Conservation (phyloP, 2,113 vertebrate species). For the Rafetus swinhoei region DNA sequence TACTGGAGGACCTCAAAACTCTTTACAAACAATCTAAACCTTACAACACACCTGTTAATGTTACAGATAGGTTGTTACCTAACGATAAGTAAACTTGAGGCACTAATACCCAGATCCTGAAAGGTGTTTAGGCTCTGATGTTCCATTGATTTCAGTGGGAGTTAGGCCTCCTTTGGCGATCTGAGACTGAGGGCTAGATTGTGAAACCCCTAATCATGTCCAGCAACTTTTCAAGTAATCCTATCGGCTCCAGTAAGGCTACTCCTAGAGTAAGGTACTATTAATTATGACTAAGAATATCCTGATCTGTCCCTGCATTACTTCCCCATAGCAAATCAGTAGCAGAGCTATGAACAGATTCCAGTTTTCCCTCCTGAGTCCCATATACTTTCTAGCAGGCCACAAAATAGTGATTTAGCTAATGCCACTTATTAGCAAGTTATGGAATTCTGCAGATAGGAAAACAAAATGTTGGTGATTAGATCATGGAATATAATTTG, state of each 20-base stretch:
- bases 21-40: not conserved
- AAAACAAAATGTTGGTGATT: not conserved
- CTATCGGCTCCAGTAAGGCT: not conserved
- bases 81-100: not conserved
- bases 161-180: not conserved
- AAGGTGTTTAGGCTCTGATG: not conserved
- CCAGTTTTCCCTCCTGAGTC: not conserved
- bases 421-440: not conserved
- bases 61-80: not conserved
- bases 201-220: not conserved
- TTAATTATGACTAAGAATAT: not conserved
- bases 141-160: not conserved
- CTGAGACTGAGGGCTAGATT: not conserved
- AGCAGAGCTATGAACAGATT: not conserved
- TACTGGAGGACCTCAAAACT: not conserved
- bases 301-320: not conserved
- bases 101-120: not conserved
- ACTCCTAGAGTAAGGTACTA: not conserved
- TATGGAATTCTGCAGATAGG: not conserved
- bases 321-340: not conserved
- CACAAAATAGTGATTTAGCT: not conserved
- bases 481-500: not conserved
- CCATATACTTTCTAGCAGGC: not conserved
- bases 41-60: not conserved
- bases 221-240: not conserved